phyloP scores from a whole-genome alignment of 2,113 vertebrate species.

The Labrus mixtus region DNA sequence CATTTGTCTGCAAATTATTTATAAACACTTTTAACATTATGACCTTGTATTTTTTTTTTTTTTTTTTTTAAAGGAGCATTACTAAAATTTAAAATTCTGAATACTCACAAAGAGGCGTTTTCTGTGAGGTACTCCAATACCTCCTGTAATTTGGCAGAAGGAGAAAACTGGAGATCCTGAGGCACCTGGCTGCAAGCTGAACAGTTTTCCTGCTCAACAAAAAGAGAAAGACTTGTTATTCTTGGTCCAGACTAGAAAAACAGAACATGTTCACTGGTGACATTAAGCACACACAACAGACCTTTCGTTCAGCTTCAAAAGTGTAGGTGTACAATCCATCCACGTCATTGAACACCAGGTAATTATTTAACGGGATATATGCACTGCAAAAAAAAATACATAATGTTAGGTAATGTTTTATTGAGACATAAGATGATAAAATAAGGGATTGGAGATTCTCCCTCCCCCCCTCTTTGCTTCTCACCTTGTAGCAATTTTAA shows the following conservation, averaged over 20 bases:
- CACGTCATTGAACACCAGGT: constrained; percentile 95
- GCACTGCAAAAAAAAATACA: constrained; percentile 80
- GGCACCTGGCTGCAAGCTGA: constrained; percentile 97
- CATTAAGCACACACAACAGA: constrained; percentile 50
- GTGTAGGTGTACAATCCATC: constrained; percentile 94
- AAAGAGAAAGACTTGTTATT: background rate
- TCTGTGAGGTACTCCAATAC: constrained; percentile 96
- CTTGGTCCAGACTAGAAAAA: background rate
- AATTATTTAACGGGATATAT: constrained; percentile 96
- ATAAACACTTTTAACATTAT: background rate
- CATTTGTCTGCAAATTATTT: constrained; percentile 91
- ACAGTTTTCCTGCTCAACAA: constrained; percentile 82
- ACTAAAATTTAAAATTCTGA: background rate
- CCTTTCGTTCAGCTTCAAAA: constrained; percentile 96
- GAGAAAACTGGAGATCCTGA: constrained; percentile 94
- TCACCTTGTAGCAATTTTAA: constrained; percentile 98
- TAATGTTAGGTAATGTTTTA: background rate
- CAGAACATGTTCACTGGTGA: accelerated
- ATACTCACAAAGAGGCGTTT: constrained; percentile 93
- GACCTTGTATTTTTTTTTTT: too few relatives aligned
- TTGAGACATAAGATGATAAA: background rate
- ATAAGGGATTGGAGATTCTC: background rate
- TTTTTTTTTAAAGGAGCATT: background rate
- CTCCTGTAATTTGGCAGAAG: constrained; percentile 96
- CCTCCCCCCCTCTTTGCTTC: too few relatives aligned